These are phyloP conservation scores for Cryptotermes secundus DNA, from an alignment of 1,140 invertebrate species.

Conservation along the genomic window DNA sequence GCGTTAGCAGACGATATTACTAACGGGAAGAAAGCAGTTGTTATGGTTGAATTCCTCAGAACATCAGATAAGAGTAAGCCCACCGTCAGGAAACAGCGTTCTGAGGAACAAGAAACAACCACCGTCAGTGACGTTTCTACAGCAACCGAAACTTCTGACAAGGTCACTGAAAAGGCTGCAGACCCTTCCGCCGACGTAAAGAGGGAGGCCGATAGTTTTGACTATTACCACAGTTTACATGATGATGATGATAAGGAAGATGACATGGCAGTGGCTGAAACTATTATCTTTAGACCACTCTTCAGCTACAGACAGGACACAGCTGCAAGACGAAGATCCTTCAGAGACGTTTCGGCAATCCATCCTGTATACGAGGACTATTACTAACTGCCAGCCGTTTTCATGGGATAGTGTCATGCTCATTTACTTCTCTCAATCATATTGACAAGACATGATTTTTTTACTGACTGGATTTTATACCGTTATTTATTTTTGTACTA, in stretches of 20 bases:
- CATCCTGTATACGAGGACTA: not conserved
- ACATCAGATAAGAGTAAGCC: too few relatives aligned
- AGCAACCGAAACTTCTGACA: too few relatives aligned
- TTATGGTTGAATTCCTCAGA: too few relatives aligned
- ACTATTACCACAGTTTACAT: not conserved
- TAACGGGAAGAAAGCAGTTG: too few relatives aligned
- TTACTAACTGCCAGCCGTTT: not conserved
- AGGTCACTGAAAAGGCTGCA: too few relatives aligned
- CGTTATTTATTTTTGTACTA: not conserved
- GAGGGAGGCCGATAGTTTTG: too few relatives aligned
- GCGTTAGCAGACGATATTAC: too few relatives aligned
- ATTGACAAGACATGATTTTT: not conserved
- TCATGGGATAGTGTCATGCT: not conserved
- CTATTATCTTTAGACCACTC: constrained; percentile 49
- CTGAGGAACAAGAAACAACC: too few relatives aligned
- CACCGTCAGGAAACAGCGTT: too few relatives aligned
- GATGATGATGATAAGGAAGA: not conserved
- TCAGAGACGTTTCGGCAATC: not conserved
- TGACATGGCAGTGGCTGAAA: constrained; percentile 47
- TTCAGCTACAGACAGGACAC: constrained; percentile 46
- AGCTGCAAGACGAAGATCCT: not conserved
- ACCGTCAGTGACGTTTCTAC: too few relatives aligned
- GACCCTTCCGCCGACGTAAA: too few relatives aligned
- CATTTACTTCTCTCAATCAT: not conserved
- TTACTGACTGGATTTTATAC: not conserved